These are phyloP conservation scores for Drosophila aff. DNA, from an alignment of 1,140 invertebrate genomes.

Conservation along the genomic window DNA sequence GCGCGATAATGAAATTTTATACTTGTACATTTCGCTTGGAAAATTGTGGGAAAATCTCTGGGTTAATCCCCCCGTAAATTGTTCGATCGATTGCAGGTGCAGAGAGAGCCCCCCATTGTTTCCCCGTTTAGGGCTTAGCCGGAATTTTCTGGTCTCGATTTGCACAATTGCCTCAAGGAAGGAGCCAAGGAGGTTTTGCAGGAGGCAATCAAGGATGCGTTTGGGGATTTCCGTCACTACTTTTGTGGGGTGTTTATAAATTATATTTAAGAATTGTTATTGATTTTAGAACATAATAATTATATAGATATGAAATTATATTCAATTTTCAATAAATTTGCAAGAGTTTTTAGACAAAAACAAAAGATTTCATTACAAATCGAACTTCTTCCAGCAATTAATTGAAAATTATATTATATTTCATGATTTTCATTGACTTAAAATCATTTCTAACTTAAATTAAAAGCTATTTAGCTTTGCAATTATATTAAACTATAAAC, in stretches of 20 bases:
- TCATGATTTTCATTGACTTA: too few species aligned
- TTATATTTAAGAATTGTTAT: background rate
- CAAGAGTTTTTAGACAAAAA: background rate
- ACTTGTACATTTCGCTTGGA: conserved; percentile 59
- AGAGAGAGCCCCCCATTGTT: conserved; percentile 26
- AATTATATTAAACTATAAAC: too few species aligned
- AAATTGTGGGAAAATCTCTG: conserved; percentile 80
- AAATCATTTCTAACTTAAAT: too few species aligned
- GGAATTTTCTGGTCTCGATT: conserved; percentile 47
- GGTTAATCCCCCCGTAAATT: conserved; percentile 70
- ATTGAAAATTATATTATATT: too few species aligned
- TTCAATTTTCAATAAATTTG: background rate
- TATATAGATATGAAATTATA: background rate
- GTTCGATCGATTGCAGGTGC: conserved; percentile 72
- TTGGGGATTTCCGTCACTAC: background rate
- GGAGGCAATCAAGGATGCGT: background rate
- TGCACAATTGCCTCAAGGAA: conserved; percentile 37
- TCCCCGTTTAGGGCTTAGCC: conserved; percentile 10
- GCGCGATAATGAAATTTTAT: conserved; percentile 78
- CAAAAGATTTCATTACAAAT: background rate
- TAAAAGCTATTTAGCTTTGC: too few species aligned
- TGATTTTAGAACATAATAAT: background rate
- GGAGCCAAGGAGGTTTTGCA: background rate
- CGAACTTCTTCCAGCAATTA: background rate
- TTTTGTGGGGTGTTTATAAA: background rate